phyloP scores from a whole-genome alignment of 2,113 vertebrate genomes.

The Agelaius phoeniceus region DNA sequence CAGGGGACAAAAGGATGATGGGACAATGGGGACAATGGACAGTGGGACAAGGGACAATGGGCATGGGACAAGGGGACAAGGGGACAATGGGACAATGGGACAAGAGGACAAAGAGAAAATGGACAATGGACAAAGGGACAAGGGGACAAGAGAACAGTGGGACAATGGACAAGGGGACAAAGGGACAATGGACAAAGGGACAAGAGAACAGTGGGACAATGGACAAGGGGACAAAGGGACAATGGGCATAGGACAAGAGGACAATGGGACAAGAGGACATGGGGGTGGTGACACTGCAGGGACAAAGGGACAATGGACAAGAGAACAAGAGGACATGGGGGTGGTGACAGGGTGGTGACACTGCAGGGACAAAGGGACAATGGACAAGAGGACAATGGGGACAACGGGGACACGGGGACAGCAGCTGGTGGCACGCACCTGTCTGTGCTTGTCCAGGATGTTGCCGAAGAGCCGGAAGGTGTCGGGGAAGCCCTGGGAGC shows the following conservation, averaged over 20 bases:
- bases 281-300: background rate
- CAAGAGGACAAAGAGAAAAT: no score
- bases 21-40: no score
- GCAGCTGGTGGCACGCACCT: slow-evolving; percentile 17
- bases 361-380: background rate
- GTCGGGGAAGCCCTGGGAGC: slow-evolving; percentile 95
- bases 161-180: background rate
- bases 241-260: background rate
- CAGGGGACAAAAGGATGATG: no score
- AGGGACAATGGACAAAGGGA: no score
- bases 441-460: slow-evolving; percentile 93
- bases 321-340: background rate
- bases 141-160: no score
- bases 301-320: background rate
- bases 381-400: no score
- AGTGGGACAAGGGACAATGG: no score
- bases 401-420: background rate
- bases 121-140: no score
- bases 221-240: background rate
- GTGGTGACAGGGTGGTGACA: no score
- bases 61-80: background rate
- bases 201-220: background rate
- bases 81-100: background rate
- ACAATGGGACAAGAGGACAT: background rate
- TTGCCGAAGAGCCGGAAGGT: slow-evolving; percentile 95